Conservation (phyloP, 2,797 vertebrate species). For the Onychomys arenicola region DNA sequence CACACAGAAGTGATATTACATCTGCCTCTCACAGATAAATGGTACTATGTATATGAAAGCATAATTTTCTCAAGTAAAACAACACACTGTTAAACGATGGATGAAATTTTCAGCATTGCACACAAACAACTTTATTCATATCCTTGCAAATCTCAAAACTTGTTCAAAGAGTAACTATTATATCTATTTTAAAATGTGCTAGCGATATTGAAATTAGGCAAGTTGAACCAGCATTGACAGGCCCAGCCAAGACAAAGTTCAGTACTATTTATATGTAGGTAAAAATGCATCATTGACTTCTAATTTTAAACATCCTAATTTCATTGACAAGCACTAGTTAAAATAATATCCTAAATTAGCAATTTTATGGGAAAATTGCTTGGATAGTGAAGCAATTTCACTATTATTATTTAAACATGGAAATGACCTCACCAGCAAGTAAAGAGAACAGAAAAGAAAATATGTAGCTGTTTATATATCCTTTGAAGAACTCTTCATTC, state of each 20-base stretch:
- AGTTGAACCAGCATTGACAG: background rate
- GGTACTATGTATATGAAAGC: background rate
- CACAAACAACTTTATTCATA: background rate
- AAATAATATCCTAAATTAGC: background rate
- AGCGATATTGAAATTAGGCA: background rate
- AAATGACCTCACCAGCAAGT: background rate
- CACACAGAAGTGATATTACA: background rate
- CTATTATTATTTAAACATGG: background rate
- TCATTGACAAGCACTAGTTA: background rate
- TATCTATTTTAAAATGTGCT: background rate
- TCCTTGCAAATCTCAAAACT: background rate
- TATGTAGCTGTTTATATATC: background rate
- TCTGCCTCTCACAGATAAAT: background rate
- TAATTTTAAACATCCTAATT: slow-evolving; percentile 8
- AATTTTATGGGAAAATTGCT: background rate
- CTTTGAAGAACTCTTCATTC: background rate
- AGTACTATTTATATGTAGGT: background rate
- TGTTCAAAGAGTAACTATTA: background rate
- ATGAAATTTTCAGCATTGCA: background rate
- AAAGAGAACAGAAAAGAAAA: background rate
- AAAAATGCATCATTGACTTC: slow-evolving; percentile 15
- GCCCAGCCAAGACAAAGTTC: background rate
- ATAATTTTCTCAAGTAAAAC: background rate
- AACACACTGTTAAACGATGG: background rate
- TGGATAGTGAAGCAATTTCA: background rate